Evolutionary conservation across 2,797 vertebrate species (phyloP).

Genomic region (Catamblyrhynchus diadema): DNA sequence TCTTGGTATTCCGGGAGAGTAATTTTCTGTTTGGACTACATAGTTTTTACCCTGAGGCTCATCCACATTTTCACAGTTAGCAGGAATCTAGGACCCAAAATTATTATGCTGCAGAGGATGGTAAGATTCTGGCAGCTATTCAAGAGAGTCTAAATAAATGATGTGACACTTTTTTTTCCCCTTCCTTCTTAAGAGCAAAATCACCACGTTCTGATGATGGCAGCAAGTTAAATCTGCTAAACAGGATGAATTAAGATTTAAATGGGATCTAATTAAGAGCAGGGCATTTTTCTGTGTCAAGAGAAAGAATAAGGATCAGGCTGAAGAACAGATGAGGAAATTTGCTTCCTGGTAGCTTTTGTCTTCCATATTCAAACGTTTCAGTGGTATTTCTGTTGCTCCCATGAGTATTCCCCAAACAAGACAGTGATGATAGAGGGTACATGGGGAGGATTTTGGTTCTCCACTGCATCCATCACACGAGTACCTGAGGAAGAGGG

Average conservation of each 20-base stretch:
- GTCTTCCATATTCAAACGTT: background rate
- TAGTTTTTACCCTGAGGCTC: slow-evolving; percentile 80
- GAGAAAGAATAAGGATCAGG: background rate
- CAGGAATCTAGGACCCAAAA: slow-evolving; percentile 82
- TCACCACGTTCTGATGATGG: background rate
- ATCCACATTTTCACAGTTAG: slow-evolving; percentile 84
- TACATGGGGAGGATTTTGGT: background rate
- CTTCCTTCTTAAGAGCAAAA: background rate
- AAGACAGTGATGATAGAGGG: background rate
- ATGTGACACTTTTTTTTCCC: background rate
- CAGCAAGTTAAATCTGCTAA: slow-evolving; percentile 4
- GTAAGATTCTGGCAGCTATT: slow-evolving; percentile 68
- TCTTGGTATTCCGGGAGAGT: slow-evolving; percentile 78
- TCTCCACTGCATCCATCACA: background rate
- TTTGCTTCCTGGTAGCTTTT: background rate
- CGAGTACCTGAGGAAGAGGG: background rate
- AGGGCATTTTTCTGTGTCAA: background rate
- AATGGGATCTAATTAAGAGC: background rate
- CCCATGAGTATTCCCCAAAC: background rate
- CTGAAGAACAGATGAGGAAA: background rate
- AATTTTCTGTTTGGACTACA: slow-evolving; percentile 83
- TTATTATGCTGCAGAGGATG: slow-evolving; percentile 83
- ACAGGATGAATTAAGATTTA: background rate
- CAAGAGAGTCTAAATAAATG: background rate
- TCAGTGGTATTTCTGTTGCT: background rate